Evolutionary conservation across 1,140 invertebrate species (phyloP).

Genomic region (Hirudo medicinalis): DNA sequence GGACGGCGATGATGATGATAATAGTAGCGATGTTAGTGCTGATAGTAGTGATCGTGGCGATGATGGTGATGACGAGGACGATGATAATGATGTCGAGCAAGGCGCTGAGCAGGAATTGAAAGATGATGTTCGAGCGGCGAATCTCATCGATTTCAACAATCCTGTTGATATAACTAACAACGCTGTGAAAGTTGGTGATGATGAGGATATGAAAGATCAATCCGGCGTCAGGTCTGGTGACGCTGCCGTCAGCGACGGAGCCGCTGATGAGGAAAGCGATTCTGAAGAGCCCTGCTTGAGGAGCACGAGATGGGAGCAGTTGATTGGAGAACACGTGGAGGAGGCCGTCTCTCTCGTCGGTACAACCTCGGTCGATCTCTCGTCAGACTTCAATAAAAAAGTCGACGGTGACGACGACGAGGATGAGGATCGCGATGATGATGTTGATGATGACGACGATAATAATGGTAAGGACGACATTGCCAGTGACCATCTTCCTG

Average conservation of each 20-base stretch:
- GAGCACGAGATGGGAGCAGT: not conserved
- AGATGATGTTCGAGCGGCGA: not conserved
- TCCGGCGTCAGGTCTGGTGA: not conserved
- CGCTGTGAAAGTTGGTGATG: not conserved
- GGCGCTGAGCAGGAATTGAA: not conserved
- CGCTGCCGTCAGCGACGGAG: not conserved
- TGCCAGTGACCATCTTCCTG: not conserved
- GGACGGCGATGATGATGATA: not conserved
- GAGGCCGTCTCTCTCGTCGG: not conserved
- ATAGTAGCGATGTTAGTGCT: not conserved
- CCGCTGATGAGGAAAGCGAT: not conserved
- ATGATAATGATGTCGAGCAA: constrained; percentile 9
- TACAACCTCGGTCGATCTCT: not conserved
- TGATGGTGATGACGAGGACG: not conserved
- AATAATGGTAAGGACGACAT: not conserved
- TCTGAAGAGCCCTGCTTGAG: not conserved
- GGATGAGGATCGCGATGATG: not conserved
- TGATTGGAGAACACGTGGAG: not conserved
- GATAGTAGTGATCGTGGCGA: not conserved
- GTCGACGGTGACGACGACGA: not conserved
- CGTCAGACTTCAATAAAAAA: not conserved
- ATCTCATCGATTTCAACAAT: not conserved
- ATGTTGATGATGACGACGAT: not conserved
- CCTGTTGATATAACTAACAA: not conserved
- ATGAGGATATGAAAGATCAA: not conserved